phyloP scores from a whole-genome alignment of 2,113 vertebrate species.

The Eidolon helvum region DNA sequence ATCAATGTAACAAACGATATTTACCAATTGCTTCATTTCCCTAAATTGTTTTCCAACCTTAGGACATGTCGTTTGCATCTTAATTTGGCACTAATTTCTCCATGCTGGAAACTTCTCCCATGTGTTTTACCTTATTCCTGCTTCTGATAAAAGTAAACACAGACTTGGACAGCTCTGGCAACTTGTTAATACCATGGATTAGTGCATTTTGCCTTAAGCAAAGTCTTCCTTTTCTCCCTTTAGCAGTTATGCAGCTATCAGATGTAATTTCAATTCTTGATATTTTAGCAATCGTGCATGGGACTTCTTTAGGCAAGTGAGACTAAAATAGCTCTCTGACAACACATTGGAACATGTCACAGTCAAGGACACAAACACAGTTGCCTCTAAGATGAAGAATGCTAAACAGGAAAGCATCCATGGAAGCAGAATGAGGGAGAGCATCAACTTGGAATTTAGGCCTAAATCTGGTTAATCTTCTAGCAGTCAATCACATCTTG shows the following conservation, averaged over 20 bases:
- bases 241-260: conserved; percentile 69
- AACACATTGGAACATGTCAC: conserved; percentile 65
- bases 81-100: conserved; percentile 68
- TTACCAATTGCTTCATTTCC: conserved; percentile 69
- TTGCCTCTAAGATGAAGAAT: conserved; percentile 25
- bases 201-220: conserved; percentile 63
- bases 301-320: conserved; percentile 62
- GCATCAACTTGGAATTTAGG: neutral
- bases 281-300: conserved; percentile 76
- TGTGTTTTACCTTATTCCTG: conserved; percentile 57
- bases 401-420: neutral
- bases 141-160: conserved; percentile 74
- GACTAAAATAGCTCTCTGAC: conserved; percentile 76
- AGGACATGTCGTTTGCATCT: conserved; percentile 52
- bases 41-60: conserved; percentile 62
- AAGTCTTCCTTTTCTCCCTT: conserved; percentile 71
- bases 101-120: conserved; percentile 43
- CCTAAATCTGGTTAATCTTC: conserved; percentile 56
- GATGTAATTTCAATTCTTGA: conserved; percentile 79
- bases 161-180: conserved; percentile 72
- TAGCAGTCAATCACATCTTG: neutral
- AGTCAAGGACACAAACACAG: conserved; percentile 62
- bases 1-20: conserved; percentile 63
- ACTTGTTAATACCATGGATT: conserved; percentile 73
- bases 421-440: neutral